Base-by-base conservation (phyloP, 2,113 vertebrate species). In the Plectropomus leopardus region DNA sequence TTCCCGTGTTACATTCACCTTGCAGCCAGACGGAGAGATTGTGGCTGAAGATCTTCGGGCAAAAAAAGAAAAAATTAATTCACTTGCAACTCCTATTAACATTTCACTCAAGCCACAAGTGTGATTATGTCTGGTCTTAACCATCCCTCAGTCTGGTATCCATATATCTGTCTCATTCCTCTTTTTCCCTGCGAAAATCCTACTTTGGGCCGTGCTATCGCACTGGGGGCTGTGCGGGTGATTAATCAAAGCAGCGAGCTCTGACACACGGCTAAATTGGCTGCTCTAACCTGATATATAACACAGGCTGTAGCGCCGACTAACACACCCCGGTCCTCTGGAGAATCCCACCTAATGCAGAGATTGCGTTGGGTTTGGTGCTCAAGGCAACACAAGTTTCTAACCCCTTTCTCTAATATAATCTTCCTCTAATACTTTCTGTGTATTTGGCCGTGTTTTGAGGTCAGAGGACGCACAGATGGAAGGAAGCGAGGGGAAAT, bases 261-360 rank as follows among this genome's bases (percentile, higher is more conserved):
- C 85, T 93, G 91, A 92, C 90, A 92, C 73, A 55, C 66, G 70
- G 90, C 84, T 90, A 93, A 93, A 93, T 94, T 92, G 92, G 93
- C 90, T 94, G 86, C 79, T 90, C 92, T 90, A 90, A 92, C 86
- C 91, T 94, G 93, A 95, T 93, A 93, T 94, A 94, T 93, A 92
- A 91, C 89, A 78, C 72, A 75, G 84, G 83, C 85, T 88, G 88
- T 59, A 73, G 83, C 65, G 32, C 73, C 77, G 24, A 83, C 83
- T 80, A 87, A 87, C 83, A 89, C 86, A 74, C 65, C 59, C 61
- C 0, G 19, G 78, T 86, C 60, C 91, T 92, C 89, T 48, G 80
- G 88, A 89, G 91, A 82, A 89, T 88, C 72, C 75, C 65, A 59
- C 80, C 88, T 84, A 88, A 91, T 90, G 82, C 80, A 54, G 76